Percentiles rank a stretch among this genome's conserved stretches.
phyloP scores from a whole-genome alignment of 2,797 vertebrate species.

The Trematomus bernacchii region DNA sequence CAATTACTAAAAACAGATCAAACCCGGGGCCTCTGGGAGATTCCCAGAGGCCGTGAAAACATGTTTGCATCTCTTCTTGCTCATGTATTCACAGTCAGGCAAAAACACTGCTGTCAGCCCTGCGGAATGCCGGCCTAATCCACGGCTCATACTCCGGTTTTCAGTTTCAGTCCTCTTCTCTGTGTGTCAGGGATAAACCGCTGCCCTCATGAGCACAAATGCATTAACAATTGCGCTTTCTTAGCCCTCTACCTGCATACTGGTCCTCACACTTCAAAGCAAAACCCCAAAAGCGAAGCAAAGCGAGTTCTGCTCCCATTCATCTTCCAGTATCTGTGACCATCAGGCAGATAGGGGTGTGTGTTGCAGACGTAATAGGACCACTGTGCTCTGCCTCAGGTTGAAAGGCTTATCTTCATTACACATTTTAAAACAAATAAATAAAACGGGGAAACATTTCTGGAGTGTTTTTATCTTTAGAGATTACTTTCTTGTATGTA shows the following conservation, averaged over 20 bases:
- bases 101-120: constrained; percentile 71
- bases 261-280: constrained; percentile 60
- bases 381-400: constrained; percentile 60
- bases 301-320: constrained; percentile 70
- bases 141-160: constrained; percentile 42
- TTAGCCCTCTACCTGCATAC: constrained; percentile 58
- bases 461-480: constrained; percentile 52
- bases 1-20: constrained; percentile 48
- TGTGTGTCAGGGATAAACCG: constrained; percentile 40
- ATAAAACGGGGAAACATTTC: constrained; percentile 61
- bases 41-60: constrained; percentile 31
- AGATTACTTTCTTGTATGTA: constrained; percentile 42
- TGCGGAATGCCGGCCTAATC: constrained; percentile 62
- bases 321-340: constrained; percentile 67
- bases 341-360: constrained; percentile 59
- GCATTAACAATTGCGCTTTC: constrained; percentile 43
- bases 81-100: constrained; percentile 47
- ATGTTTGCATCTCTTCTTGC: constrained; percentile 47
- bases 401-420: constrained; percentile 72
- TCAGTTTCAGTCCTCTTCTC: constrained; percentile 16
- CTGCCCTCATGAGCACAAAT: constrained; percentile 46
- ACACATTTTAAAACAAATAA: constrained; percentile 65
- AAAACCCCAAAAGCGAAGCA: constrained; percentile 49
- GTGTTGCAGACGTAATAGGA: constrained; percentile 63
- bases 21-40: constrained; percentile 42